Base-by-base conservation (phyloP, 2,797 vertebrate species). In the Enteromius treurensis region DNA sequence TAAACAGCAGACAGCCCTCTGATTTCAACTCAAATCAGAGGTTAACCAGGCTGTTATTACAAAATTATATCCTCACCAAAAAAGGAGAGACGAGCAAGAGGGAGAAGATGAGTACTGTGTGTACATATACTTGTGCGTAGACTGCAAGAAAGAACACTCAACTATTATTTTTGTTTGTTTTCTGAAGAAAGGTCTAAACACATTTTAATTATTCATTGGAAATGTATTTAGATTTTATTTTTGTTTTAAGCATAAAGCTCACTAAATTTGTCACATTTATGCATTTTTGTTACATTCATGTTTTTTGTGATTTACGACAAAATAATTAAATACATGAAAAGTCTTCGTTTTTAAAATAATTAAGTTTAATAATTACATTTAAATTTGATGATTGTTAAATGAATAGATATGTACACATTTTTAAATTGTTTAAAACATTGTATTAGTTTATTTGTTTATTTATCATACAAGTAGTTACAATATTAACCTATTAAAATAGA, bases 31-130 rank as follows among this genome's bases (percentile, higher is more conserved):
- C 49, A 70, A 45, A 60, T 81, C 77, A 76, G 80, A 79, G 83
- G 86, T 82, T 85, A 85, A 79, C 80, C 83, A 71, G 49, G 51
- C 71, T 45, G 62, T 37, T 80, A 64, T 86, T 79, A 62, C 71
- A 65, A 60, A 32, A 74, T 78, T 81, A 70, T 26, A 81, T 32
- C 26, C 84, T 69, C 71, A 77, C 71, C 73, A 62, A 45, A 55
- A 42, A 67, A 21, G 37, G 45, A 65, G 74, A 60, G 53, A 42
- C 15, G 42, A 71, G 23, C 10, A 29, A 13, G 51, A 21, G 62
- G 32, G 42, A 23, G n/a, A 32, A 26, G 26, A 47, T 6, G 32
- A 19, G 42, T 75, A 26, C 58, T 58, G 32, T n/a, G 68, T 47
- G 37, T 4, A 8, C 10, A 64, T 79, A 81, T 83, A 73, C 47